A percentile compares a stretch with the other conserved stretches of the same genome.
Conservation (phyloP, 2,888 invertebrate genomes). For the Halictus ligatus region DNA sequence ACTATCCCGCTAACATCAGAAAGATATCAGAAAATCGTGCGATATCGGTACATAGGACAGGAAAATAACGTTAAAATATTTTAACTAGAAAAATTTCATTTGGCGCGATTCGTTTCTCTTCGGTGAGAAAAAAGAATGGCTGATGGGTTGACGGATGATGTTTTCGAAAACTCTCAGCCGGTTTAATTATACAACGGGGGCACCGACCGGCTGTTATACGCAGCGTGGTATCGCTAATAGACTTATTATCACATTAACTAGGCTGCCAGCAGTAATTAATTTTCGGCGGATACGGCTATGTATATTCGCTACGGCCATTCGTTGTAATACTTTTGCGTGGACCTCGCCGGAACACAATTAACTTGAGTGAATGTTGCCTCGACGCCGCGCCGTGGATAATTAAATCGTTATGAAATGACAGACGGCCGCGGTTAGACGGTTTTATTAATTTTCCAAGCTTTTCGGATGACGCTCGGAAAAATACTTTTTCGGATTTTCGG, state of each 20-base stretch:
- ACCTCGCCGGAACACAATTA: conserved; percentile 43
- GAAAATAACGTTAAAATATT: not conserved
- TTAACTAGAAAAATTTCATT: not conserved
- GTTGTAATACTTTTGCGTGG: conserved; percentile 47
- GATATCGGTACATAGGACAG: too few relatives aligned
- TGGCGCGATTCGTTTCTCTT: too few relatives aligned
- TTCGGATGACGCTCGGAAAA: conserved; percentile 10
- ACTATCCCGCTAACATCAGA: not conserved
- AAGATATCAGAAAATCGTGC: not conserved
- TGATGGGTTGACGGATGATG: not conserved
- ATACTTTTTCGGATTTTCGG: not conserved
- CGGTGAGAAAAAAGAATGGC: not conserved
- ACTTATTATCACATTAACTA: conserved; percentile 55
- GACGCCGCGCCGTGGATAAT: conserved; percentile 41
- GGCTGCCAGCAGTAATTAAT: conserved; percentile 48
- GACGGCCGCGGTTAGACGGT: conserved; percentile 23
- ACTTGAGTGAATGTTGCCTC: conserved; percentile 42
- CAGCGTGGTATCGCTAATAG: conserved; percentile 39
- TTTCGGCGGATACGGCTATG: conserved; percentile 29
- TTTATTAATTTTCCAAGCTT: conserved; percentile 48
- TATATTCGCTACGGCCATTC: conserved; percentile 46
- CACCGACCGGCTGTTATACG: not conserved
- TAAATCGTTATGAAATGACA: conserved; percentile 45
- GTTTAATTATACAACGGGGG: conserved; percentile 1
- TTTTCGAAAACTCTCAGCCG: not conserved